Evolutionary conservation across 1,140 invertebrate genomes (phyloP).

Genomic region (Hyles euphorbiae): DNA sequence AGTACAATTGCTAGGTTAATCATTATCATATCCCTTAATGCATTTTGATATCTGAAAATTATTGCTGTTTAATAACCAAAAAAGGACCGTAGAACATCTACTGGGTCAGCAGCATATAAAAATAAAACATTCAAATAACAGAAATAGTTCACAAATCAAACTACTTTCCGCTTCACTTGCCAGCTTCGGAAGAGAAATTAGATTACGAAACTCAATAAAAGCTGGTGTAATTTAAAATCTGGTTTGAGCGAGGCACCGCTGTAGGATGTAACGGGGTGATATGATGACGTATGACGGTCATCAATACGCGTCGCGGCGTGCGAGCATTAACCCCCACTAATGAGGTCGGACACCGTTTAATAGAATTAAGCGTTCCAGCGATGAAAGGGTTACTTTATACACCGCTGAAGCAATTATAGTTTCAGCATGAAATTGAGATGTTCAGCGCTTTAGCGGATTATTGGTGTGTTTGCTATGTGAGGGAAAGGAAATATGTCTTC

Average conservation of each 20-base stretch:
- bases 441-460: no score
- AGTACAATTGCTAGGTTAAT: no score
- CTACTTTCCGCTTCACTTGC: no score
- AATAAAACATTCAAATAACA: background rate
- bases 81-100: no score
- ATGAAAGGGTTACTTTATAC: constrained; percentile 6
- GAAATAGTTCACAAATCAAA: no score
- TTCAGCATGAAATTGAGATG: background rate
- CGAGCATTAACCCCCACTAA: constrained; percentile 55
- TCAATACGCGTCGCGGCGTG: constrained; percentile 51
- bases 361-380: constrained; percentile 50
- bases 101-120: background rate
- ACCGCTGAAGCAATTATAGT: background rate
- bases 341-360: constrained; percentile 55
- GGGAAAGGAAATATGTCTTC: no score
- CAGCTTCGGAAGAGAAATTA: no score
- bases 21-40: no score
- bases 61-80: no score
- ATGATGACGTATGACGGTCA: constrained; percentile 56
- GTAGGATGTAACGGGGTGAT: constrained; percentile 12
- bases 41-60: no score
- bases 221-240: background rate
- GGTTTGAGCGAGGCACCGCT: background rate
- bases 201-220: background rate
- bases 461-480: no score